Evolutionary conservation across 1,140 invertebrate species (phyloP).

Genomic region (Solenopsis invicta): DNA sequence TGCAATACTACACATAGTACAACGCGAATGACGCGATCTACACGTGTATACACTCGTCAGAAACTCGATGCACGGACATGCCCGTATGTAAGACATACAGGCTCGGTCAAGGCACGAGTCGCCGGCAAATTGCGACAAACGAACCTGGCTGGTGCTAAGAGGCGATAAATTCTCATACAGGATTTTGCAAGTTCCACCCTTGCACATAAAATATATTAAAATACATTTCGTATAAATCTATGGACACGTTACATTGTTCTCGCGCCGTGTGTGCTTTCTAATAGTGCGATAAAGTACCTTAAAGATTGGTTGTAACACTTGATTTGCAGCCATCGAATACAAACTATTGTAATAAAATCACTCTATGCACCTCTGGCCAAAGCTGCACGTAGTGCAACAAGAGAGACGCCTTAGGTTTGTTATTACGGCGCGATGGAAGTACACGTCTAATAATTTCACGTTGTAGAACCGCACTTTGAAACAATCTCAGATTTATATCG

Average conservation of each 20-base stretch:
- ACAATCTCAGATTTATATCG: constrained; percentile 36
- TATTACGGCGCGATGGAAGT: constrained; percentile 40
- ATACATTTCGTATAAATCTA: no score
- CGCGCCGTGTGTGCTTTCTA: no score
- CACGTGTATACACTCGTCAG: constrained; percentile 4
- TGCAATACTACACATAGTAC: constrained; percentile 16
- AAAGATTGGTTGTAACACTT: not conserved
- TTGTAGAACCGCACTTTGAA: not conserved
- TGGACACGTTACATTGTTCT: not conserved
- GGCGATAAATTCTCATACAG: not conserved
- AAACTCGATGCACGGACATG: not conserved
- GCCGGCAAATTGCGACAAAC: not conserved
- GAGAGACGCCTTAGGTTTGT: not conserved
- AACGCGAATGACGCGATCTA: constrained; percentile 30
- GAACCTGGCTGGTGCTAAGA: not conserved
- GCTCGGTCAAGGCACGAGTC: not conserved
- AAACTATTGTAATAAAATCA: not conserved
- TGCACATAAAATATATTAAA: not conserved
- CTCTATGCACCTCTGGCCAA: not conserved
- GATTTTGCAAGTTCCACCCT: not conserved
- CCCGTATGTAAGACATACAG: not conserved
- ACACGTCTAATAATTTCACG: constrained; percentile 31
- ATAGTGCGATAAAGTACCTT: not conserved
- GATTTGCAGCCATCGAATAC: not conserved
- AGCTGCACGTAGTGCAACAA: not conserved